These are phyloP conservation scores for Ricordea florida DNA, from an alignment of 92 coral and sea anemone genomes.

Conservation along the genomic window DNA sequence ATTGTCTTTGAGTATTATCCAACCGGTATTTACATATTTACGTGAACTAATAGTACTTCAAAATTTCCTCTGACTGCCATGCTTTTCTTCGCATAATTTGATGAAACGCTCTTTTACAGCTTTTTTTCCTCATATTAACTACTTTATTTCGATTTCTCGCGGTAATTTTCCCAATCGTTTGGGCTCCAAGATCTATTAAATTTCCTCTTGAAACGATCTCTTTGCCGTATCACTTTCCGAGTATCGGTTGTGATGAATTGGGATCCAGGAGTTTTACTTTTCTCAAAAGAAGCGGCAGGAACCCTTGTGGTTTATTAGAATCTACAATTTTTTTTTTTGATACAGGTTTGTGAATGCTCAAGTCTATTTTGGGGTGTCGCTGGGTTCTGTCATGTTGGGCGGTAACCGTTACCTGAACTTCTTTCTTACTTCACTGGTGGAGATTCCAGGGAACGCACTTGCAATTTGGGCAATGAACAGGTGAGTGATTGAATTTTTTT, in stretches of 20 bases:
- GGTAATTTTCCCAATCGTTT: constrained; percentile 39
- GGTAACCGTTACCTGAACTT: constrained; percentile 95
- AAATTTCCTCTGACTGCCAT: constrained; percentile 24
- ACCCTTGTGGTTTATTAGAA: neutral
- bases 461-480: constrained; percentile 91
- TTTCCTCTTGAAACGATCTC: constrained; percentile 38
- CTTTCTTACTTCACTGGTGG: constrained; percentile 89
- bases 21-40: neutral
- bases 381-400: constrained; percentile 92
- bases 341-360: constrained; percentile 95
- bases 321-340: neutral
- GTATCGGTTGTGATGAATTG: constrained; percentile 35
- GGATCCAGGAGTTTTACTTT: neutral
- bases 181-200: constrained; percentile 42
- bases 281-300: neutral
- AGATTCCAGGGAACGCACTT: constrained; percentile 88
- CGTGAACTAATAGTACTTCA: constrained; percentile 30
- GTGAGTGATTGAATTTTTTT: constrained; percentile 60
- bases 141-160: constrained; percentile 32
- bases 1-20: constrained; percentile 15
- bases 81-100: constrained; percentile 25
- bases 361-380: constrained; percentile 93
- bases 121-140: constrained; percentile 41
- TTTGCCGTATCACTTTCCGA: constrained; percentile 37
- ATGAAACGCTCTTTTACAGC: constrained; percentile 13